Percentiles rank a stretch among this genome's conserved stretches.
These are phyloP conservation scores for Trichechus manatus DNA, from an alignment of 2,113 vertebrate species.

Conservation along the genomic window DNA sequence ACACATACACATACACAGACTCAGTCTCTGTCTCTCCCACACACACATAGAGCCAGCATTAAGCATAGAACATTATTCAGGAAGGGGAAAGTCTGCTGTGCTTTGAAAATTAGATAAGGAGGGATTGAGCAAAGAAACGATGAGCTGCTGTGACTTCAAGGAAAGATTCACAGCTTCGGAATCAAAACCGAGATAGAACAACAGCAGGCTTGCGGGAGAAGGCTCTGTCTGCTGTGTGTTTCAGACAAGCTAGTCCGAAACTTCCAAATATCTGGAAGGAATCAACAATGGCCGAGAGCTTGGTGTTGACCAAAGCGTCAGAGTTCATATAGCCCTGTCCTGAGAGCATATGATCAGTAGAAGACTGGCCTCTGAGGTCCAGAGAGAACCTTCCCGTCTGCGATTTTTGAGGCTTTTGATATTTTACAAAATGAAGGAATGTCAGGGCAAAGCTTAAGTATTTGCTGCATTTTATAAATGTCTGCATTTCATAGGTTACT, in stretches of 20 bases:
- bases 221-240: not conserved
- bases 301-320: not conserved
- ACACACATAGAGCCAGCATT: not conserved
- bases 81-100: not conserved
- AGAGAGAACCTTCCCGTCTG: not conserved
- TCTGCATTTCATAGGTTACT: not conserved
- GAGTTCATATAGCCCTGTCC: fast-evolving
- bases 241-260: not conserved
- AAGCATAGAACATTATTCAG: not conserved
- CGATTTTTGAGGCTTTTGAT: not conserved
- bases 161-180: not conserved
- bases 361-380: not conserved
- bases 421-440: not conserved
- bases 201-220: not conserved
- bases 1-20: not conserved
- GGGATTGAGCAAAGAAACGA: not conserved
- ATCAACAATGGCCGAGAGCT: not conserved
- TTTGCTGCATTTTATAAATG: not conserved
- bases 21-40: too few species aligned
- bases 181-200: not conserved
- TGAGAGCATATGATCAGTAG: not conserved
- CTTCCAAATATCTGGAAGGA: not conserved
- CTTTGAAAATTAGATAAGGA: slow-evolving; percentile 44
- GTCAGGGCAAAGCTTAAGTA: not conserved
- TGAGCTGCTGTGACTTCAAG: not conserved